A percentile compares a stretch with the other conserved stretches of the same genome.
Evolutionary conservation across 2,113 vertebrate genomes (phyloP).

Genomic region (Thalassarche chlororhynchos): DNA sequence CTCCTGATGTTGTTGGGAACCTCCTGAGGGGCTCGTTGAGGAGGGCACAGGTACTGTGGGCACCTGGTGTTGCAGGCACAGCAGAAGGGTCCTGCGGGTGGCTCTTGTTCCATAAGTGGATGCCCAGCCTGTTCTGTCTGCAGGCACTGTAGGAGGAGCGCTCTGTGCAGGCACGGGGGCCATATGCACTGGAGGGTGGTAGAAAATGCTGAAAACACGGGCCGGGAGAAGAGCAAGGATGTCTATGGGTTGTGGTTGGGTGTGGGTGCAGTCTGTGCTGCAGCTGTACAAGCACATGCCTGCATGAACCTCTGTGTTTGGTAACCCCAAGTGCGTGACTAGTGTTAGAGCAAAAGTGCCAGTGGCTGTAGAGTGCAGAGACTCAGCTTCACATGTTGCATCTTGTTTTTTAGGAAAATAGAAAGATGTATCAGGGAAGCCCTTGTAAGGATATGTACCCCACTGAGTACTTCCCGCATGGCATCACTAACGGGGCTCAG

Average conservation of each 20-base stretch:
- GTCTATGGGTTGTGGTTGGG: neutral
- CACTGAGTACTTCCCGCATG: constrained; percentile 87
- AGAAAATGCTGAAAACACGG: neutral
- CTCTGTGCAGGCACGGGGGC: neutral
- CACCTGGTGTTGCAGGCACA: neutral
- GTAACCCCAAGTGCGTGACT: neutral
- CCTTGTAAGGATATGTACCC: constrained; percentile 87
- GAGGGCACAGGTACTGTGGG: neutral
- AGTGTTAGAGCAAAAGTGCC: neutral
- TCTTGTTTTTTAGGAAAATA: constrained; percentile 83
- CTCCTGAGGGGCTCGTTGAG: neutral
- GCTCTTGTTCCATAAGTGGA: neutral
- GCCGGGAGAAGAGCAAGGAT: neutral
- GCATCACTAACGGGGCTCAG: constrained; percentile 95
- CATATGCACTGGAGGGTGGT: neutral
- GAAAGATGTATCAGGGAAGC: constrained; percentile 88
- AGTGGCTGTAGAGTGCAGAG: neutral
- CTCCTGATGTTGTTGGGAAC: neutral
- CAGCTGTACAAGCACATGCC: neutral
- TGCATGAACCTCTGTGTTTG: neutral
- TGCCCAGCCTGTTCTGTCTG: neutral
- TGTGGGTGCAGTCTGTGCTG: neutral
- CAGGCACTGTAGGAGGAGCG: neutral
- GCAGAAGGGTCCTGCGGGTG: neutral
- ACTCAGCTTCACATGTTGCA: neutral